Conservation (phyloP, 53 echinoderm and acorn worm genomes). For the Paracentrotus lividus region DNA sequence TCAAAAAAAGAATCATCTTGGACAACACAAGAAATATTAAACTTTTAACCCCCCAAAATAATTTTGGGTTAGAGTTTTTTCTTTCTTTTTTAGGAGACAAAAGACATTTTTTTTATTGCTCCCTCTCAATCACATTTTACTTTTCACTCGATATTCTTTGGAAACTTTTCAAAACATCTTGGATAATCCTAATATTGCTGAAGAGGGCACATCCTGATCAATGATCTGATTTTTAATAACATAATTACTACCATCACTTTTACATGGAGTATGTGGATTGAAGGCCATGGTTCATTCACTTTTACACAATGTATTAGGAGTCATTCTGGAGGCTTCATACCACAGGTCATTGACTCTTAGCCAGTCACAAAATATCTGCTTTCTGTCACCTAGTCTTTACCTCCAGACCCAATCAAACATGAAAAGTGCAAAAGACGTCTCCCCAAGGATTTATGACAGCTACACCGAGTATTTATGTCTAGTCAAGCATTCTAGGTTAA, state of each 20-base stretch:
- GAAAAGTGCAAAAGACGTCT: background rate
- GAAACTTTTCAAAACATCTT: background rate
- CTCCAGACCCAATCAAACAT: background rate
- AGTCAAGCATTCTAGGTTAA: background rate
- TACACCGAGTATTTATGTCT: background rate
- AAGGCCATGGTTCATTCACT: slow-evolving; percentile 15
- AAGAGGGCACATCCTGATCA: background rate
- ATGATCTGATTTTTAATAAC: background rate
- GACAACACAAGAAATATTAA: too few relatives aligned
- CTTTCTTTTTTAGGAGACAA: too few relatives aligned
- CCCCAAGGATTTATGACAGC: background rate
- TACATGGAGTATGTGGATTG: background rate
- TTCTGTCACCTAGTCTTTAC: slow-evolving; percentile 24
- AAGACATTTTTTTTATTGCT: too few relatives aligned
- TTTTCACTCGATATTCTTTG: background rate
- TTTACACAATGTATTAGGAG: background rate
- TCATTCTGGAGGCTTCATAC: background rate
- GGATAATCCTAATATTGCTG: background rate
- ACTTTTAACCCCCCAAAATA: too few relatives aligned
- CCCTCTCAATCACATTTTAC: background rate
- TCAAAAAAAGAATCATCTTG: too few relatives aligned
- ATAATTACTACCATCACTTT: background rate
- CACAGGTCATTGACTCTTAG: slow-evolving; percentile 25
- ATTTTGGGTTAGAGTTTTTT: too few relatives aligned
- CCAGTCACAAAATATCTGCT: slow-evolving; percentile 3